These are phyloP conservation scores for Platycheirus rosarum DNA, from an alignment of 2,888 invertebrate genomes.

Conservation along the genomic window DNA sequence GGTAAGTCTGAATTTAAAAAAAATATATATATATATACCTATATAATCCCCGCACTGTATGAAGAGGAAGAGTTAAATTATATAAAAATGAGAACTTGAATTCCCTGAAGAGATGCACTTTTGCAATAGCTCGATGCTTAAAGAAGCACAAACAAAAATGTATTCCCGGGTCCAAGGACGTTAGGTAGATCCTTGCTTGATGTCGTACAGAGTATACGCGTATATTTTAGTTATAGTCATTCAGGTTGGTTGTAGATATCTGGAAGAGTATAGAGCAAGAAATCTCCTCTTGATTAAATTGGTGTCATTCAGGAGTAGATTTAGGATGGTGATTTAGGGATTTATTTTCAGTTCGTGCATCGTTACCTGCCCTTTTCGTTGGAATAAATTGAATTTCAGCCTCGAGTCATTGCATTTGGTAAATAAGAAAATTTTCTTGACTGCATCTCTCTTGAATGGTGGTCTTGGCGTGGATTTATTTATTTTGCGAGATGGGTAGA, in stretches of 20 bases:
- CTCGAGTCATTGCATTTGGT: constrained; percentile 72
- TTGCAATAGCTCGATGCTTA: constrained; percentile 45
- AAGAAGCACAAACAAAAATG: not conserved
- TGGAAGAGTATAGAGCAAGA: constrained; percentile 35
- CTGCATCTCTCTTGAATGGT: constrained; percentile 38
- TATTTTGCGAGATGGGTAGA: not conserved
- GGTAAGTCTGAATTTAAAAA: constrained; percentile 39
- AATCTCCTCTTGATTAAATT: constrained; percentile 76
- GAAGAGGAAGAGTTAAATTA: constrained; percentile 46
- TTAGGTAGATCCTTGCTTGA: constrained; percentile 29
- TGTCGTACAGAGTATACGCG: constrained; percentile 16
- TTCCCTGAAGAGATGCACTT: constrained; percentile 65
- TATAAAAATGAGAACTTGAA: constrained; percentile 66
- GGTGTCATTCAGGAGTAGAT: constrained; percentile 75
- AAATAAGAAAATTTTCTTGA: constrained; percentile 70
- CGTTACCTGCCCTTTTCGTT: constrained; percentile 71
- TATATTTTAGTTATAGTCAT: constrained; percentile 7
- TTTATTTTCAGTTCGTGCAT: constrained; percentile 75
- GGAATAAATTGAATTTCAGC: constrained; percentile 72
- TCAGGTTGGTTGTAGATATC: constrained; percentile 12
- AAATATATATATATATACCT: no score
- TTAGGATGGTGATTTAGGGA: constrained; percentile 74
- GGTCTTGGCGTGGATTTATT: not conserved
- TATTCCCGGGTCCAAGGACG: constrained; percentile 38
- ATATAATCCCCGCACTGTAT: constrained; percentile 12